Percentiles rank a stretch among this genome's conserved stretches.
phyloP scores from a whole-genome alignment of 2,113 vertebrate genomes.

The Syngnathus scovelli region DNA sequence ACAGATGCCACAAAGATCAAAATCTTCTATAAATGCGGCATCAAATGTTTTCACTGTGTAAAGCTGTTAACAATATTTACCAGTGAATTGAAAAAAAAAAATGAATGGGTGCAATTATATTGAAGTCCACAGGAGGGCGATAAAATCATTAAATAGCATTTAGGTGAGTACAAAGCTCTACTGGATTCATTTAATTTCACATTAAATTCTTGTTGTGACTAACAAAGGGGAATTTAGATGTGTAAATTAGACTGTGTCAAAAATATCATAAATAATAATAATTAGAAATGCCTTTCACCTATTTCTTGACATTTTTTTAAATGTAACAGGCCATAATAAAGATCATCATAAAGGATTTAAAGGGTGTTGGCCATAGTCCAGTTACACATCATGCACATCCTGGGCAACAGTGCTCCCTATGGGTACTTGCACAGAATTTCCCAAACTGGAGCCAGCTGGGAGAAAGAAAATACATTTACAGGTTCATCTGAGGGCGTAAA shows the following conservation, averaged over 20 bases:
- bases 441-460: neutral
- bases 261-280: neutral
- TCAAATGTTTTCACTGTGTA: no score
- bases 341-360: neutral
- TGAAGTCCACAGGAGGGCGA: slow-evolving; percentile 43
- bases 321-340: neutral
- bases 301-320: neutral
- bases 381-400: slow-evolving; percentile 41
- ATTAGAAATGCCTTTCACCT: no score
- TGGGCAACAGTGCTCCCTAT: slow-evolving; percentile 65
- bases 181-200: neutral
- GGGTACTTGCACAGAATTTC: neutral
- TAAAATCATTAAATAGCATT: slow-evolving; percentile 16
- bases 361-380: slow-evolving; percentile 20
- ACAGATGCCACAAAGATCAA: neutral
- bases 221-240: neutral
- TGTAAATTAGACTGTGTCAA: neutral
- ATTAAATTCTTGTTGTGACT: neutral
- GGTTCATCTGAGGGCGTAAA: neutral
- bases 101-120: slow-evolving; percentile 14
- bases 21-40: neutral
- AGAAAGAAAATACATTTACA: neutral
- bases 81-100: neutral
- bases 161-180: neutral
- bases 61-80: neutral